phyloP scores from a whole-genome alignment of 1,140 invertebrate genomes.

The Danaus plexippus region DNA sequence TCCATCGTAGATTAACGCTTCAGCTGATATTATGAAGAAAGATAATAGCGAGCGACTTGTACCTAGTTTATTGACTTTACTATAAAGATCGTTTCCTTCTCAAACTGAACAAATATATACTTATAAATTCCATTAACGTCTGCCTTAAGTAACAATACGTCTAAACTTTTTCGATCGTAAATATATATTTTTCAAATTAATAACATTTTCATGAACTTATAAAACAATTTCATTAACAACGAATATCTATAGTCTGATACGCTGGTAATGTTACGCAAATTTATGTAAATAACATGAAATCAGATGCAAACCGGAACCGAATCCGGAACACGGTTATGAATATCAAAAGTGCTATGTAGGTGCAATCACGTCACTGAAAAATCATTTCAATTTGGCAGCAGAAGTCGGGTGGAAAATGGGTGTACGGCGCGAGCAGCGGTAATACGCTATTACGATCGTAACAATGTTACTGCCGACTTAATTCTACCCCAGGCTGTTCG shows the following conservation, averaged over 20 bases:
- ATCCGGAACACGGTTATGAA: slow-evolving; percentile 28
- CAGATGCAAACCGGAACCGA: slow-evolving; percentile 20
- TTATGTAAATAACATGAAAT: slow-evolving; percentile 8
- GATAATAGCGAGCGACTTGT: too few relatives aligned
- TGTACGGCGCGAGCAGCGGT: slow-evolving; percentile 36
- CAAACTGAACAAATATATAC: too few relatives aligned
- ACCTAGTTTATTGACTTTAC: too few relatives aligned
- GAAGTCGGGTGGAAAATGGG: slow-evolving; percentile 44
- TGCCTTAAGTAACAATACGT: too few relatives aligned
- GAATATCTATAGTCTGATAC: too few relatives aligned
- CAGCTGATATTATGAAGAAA: neutral
- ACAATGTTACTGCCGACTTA: slow-evolving; percentile 63
- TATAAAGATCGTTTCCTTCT: too few relatives aligned
- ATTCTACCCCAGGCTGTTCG: slow-evolving; percentile 49
- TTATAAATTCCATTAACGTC: too few relatives aligned
- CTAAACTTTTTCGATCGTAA: too few relatives aligned
- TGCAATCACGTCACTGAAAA: slow-evolving; percentile 60
- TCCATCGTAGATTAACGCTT: slow-evolving; percentile 15
- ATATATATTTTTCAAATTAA: too few relatives aligned
- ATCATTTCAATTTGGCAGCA: slow-evolving; percentile 57
- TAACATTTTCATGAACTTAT: too few relatives aligned
- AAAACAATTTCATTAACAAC: too few relatives aligned
- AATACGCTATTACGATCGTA: slow-evolving; percentile 58
- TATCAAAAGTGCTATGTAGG: slow-evolving; percentile 45
- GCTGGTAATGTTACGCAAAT: too few relatives aligned